Percentiles rank a stretch among this genome's conserved stretches.
Conservation (phyloP, 1,140 invertebrate genomes). For the Ditylenchus dipsaci region DNA sequence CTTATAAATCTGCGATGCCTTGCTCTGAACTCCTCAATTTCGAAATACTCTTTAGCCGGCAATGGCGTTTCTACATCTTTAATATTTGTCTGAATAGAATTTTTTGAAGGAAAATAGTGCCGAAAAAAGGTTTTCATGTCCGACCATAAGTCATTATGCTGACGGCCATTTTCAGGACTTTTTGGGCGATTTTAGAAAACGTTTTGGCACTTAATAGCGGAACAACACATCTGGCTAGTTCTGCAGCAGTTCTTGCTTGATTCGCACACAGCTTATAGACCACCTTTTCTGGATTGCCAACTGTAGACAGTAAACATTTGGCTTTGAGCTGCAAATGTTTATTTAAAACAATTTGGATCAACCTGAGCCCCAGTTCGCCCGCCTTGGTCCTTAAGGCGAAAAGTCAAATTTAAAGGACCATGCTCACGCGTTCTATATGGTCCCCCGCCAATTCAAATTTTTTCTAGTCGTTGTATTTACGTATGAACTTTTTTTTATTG, state of each 20-base stretch:
- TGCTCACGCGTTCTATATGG: too few species aligned
- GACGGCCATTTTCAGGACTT: neutral
- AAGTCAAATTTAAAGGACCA: too few species aligned
- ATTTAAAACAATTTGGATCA: too few species aligned
- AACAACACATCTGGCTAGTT: neutral
- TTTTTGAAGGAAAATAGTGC: neutral
- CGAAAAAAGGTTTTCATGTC: neutral
- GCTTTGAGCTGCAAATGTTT: slow-evolving; percentile 3
- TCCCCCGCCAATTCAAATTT: too few species aligned
- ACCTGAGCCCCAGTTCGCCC: too few species aligned
- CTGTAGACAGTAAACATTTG: neutral
- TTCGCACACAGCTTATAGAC: slow-evolving; percentile 1
- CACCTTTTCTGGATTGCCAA: neutral
- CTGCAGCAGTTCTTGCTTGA: neutral
- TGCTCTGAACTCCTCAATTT: neutral
- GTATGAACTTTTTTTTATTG: too few species aligned
- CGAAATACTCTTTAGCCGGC: neutral
- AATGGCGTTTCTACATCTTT: neutral
- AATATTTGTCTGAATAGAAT: neutral
- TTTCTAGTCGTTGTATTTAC: too few species aligned
- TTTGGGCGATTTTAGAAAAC: neutral
- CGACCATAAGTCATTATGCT: neutral
- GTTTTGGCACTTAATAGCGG: neutral
- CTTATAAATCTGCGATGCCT: neutral
- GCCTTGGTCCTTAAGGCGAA: too few species aligned